Base-by-base conservation (phyloP, 2,113 vertebrate species). In the Centrocercus urophasianus region DNA sequence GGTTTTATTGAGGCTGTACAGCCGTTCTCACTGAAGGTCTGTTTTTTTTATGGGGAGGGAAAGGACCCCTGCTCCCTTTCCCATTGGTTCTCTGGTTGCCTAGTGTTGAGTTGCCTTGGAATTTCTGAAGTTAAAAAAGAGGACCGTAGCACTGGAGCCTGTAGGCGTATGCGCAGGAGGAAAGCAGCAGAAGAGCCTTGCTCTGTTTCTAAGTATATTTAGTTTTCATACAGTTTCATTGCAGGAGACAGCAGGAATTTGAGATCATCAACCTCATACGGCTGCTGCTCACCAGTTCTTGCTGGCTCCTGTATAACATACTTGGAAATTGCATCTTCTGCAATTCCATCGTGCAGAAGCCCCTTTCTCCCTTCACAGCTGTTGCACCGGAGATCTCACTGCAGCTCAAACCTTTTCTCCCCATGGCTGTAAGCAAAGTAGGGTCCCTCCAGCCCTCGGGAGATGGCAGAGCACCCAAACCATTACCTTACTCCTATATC, bases 41-140 rank as follows among this genome's bases (percentile, higher is more conserved):
- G 7, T 54, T 54, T 54, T 10, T 97, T 65, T 90, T 34, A 48
- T 4, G 40, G 91, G 78, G 8, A 92, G 73, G 79, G 85, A 63
- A 80, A 82, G 65, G 87, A 77, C 61, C n/a, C 18, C 82, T 7
- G 70, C 56, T 89, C 72, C 18, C 88, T 54, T 86, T 11, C 93
- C 83, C 96, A 97, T 96, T 97, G 96, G 97, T 24, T 96, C 89
- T 25, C 79, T 67, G 93, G 97, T 98, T 97, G 97, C 98, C 97
- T 96, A 81, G 97, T 96, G 57, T 94, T 97, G 43, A 96, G 97
- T 97, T 98, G 97, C 97, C 97, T 97, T 97, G 97, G 97, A 97
- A 96, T 96, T 96, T 79, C 76, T 89, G 9, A 91, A 97, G 95
- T 83, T 83, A 94, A 93, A 94, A 90, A 88, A 83, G 93, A 91